Conservation (phyloP, 2,888 invertebrate species). For the Acanthosoma haemorrhoidale region DNA sequence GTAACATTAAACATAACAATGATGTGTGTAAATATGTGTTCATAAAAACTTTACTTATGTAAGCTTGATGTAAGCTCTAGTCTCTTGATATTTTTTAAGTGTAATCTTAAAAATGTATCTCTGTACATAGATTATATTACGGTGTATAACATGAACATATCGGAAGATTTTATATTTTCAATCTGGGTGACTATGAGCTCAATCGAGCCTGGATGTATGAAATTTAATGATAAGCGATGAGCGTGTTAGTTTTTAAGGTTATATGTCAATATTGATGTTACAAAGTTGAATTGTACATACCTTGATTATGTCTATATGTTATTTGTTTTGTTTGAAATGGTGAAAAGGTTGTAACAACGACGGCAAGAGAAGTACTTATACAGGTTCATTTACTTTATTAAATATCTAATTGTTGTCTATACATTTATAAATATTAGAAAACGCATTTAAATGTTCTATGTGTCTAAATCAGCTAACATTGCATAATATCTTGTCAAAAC, state of each 20-base stretch:
- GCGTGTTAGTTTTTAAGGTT: too few relatives aligned
- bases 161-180: not conserved
- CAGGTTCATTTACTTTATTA: too few relatives aligned
- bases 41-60: constrained; percentile 4
- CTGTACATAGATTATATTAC: not conserved
- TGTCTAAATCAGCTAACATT: too few relatives aligned
- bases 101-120: not conserved
- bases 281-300: not conserved
- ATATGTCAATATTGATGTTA: not conserved
- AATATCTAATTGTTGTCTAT: too few relatives aligned
- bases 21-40: not conserved
- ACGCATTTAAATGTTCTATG: too few relatives aligned
- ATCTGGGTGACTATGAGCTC: not conserved
- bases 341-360: not conserved
- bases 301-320: not conserved
- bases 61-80: not conserved
- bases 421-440: too few relatives aligned
- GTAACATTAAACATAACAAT: too few relatives aligned
- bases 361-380: too few relatives aligned
- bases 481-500: too few relatives aligned
- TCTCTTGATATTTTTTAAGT: too few relatives aligned
- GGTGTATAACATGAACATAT: not conserved
- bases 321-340: not conserved
- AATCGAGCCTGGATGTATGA: too few relatives aligned
- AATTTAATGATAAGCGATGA: too few relatives aligned